Percentiles rank a stretch among this genome's conserved stretches.
Evolutionary conservation across 2,113 vertebrate genomes (phyloP).

Genomic region (Shinisaurus crocodilurus): DNA sequence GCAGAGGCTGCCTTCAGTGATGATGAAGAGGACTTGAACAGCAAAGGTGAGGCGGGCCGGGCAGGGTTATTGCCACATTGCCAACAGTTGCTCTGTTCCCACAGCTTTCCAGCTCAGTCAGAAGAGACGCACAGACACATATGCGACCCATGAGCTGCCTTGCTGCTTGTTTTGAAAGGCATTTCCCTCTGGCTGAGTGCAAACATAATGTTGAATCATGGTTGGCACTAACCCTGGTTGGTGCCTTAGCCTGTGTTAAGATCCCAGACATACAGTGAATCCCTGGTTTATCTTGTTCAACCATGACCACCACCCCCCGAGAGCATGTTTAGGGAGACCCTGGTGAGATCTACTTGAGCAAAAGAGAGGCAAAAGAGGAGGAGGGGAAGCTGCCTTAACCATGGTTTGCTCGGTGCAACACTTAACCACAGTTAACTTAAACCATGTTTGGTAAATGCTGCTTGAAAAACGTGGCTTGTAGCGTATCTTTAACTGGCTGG

Average conservation of each 20-base stretch:
- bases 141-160: background rate
- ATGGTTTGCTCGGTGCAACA: background rate
- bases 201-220: too few species aligned
- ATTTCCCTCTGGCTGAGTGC: background rate
- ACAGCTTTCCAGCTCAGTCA: fast-evolving
- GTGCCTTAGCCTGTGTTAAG: background rate
- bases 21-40: conserved; percentile 91
- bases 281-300: background rate
- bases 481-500: background rate
- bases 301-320: background rate
- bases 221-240: background rate
- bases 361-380: too few species aligned
- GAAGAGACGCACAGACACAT: too few species aligned
- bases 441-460: background rate
- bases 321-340: background rate
- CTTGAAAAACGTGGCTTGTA: background rate
- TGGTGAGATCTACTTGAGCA: background rate
- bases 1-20: conserved; percentile 95
- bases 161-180: fast-evolving
- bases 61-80: fast-evolving
- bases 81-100: fast-evolving
- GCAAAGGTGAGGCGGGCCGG: conserved; percentile 81
- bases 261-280: background rate
- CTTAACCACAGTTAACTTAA: background rate
- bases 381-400: background rate